Evolutionary conservation across 2,888 invertebrate genomes (phyloP).

Genomic region (Gerosis bhagava): DNA sequence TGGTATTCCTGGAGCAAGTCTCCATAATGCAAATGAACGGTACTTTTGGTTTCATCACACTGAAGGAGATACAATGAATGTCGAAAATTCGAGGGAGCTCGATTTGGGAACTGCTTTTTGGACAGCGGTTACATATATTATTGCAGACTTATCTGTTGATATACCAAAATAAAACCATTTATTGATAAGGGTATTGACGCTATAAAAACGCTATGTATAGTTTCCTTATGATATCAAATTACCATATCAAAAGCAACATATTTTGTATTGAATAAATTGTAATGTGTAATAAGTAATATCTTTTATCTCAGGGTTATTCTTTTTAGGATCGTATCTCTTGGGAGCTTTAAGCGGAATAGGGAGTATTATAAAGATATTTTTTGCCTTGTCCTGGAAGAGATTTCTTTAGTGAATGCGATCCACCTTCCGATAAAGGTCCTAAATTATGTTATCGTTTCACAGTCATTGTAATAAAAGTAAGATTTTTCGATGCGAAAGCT

Average conservation of each 20-base stretch:
- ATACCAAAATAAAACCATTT: conserved; percentile 83
- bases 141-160: conserved; percentile 88
- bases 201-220: no score
- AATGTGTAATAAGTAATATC: not conserved
- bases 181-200: no score
- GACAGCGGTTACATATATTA: conserved; percentile 89
- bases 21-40: conserved; percentile 86
- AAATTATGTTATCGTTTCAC: conserved; percentile 24
- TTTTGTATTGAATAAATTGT: conserved; percentile 1
- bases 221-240: no score
- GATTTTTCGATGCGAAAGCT: not conserved
- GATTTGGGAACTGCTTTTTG: conserved; percentile 90
- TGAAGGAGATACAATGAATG: conserved; percentile 90
- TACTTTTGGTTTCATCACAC: conserved; percentile 91
- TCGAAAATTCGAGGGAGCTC: conserved; percentile 85
- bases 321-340: conserved; percentile 14
- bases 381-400: conserved; percentile 10
- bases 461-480: conserved; percentile 24
- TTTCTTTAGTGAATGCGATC: conserved; percentile 19
- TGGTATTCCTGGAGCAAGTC: conserved; percentile 88
- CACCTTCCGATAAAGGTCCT: conserved; percentile 22
- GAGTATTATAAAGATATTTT: conserved; percentile 15
- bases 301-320: conserved; percentile 13
- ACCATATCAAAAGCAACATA: no score
- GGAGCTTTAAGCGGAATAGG: conserved; percentile 2